Evolutionary conservation across 2,888 invertebrate genomes (phyloP).

Genomic region (Troides oblongomaculatus): DNA sequence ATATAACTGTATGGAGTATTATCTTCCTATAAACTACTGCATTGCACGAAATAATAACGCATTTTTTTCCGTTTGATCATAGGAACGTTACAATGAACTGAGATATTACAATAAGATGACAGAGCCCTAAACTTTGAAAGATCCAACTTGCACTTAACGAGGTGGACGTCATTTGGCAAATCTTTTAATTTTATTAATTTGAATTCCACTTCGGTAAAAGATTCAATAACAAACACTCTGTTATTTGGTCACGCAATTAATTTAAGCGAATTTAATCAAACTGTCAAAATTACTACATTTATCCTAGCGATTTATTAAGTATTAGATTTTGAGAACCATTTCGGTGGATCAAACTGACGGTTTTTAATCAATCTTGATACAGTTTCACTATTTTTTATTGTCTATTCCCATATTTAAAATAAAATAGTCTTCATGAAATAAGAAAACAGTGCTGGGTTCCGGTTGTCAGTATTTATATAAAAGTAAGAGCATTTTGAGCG

Average conservation of each 20-base stretch:
- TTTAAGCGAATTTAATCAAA: slow-evolving; percentile 12
- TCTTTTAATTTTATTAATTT: slow-evolving; percentile 6
- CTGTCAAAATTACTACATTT: background rate
- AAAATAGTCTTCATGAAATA: no score
- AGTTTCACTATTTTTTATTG: no score
- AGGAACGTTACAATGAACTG: background rate
- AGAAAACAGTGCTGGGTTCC: no score
- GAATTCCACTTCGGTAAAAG: slow-evolving; percentile 7
- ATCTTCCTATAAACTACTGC: background rate
- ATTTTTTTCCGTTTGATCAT: background rate
- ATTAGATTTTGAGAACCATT: background rate
- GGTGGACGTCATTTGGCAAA: background rate
- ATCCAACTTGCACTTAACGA: no score
- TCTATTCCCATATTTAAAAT: no score
- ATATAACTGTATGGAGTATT: background rate
- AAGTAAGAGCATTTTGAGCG: no score
- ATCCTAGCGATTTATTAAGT: background rate
- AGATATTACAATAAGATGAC: no score
- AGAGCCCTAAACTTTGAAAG: background rate
- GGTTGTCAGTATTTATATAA: no score
- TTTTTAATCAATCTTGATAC: no score
- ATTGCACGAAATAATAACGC: no score
- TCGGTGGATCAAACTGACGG: background rate
- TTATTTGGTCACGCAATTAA: background rate
- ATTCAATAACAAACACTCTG: slow-evolving; percentile 5